Conservation (phyloP, 2,888 invertebrate species). For the Toxonevra muliebris region DNA sequence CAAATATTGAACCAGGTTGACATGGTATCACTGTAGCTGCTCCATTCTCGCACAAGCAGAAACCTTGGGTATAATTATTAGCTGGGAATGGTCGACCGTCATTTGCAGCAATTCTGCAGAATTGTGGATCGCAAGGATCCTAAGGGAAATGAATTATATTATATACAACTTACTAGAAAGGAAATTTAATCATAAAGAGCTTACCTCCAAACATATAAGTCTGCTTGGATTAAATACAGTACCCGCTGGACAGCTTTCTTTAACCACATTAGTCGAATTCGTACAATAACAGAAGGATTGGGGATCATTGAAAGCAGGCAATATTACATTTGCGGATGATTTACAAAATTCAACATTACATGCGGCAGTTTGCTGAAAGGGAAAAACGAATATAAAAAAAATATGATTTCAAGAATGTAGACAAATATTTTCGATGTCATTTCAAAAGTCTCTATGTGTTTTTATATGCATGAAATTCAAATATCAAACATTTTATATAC, state of each 20-base stretch:
- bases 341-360: conserved; percentile 18
- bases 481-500: conserved; percentile 16
- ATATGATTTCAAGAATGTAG: background rate
- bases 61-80: conserved; percentile 36
- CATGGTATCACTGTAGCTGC: conserved; percentile 41
- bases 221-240: conserved; percentile 32
- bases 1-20: conserved; percentile 34
- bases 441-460: too few species aligned
- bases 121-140: conserved; percentile 28
- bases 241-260: conserved; percentile 31
- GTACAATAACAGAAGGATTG: conserved; percentile 37
- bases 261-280: conserved; percentile 21
- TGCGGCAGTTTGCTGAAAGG: background rate
- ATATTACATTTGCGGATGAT: conserved; percentile 4
- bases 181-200: background rate
- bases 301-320: conserved; percentile 27
- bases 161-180: background rate
- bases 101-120: conserved; percentile 19
- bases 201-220: conserved; percentile 31
- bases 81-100: conserved; percentile 33
- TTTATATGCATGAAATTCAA: background rate
- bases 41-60: conserved; percentile 47
- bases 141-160: conserved; percentile 5
- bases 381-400: background rate
- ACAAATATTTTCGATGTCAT: too few species aligned